phyloP scores from a whole-genome alignment of 2,797 vertebrate genomes.

The Mycteria americana region DNA sequence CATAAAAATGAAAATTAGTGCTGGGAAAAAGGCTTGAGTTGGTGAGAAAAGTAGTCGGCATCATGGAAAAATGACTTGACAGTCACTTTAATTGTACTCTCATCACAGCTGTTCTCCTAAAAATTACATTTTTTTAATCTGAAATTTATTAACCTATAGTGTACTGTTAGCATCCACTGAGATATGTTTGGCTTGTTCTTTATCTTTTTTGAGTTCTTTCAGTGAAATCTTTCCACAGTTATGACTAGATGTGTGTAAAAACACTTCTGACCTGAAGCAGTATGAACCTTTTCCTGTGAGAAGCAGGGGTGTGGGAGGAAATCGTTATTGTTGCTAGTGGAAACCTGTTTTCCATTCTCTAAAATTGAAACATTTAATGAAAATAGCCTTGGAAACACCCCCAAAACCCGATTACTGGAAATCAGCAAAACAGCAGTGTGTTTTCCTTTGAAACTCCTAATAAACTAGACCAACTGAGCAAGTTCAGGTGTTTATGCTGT shows the following conservation, averaged over 20 bases:
- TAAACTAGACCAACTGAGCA: not conserved
- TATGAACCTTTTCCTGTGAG: not conserved
- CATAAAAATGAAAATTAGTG: not conserved
- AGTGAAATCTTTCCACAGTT: not conserved
- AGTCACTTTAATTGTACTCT: not conserved
- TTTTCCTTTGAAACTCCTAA: not conserved
- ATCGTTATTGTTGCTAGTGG: not conserved
- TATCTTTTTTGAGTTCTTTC: not conserved
- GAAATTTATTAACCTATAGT: not conserved
- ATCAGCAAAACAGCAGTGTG: not conserved
- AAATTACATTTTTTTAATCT: not conserved
- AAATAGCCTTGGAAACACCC: slow-evolving; percentile 14
- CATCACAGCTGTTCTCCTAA: not conserved
- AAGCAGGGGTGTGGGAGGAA: not conserved
- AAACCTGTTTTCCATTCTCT: not conserved
- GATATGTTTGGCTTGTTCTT: not conserved
- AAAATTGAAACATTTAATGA: not conserved
- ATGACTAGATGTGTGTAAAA: not conserved
- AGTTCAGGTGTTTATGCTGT: not conserved
- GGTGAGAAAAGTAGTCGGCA: not conserved
- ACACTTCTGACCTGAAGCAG: not conserved
- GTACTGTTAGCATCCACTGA: not conserved
- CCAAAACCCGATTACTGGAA: not conserved
- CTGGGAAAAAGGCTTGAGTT: not conserved
- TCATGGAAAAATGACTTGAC: not conserved